phyloP scores from a whole-genome alignment of 2,888 invertebrate genomes.

The Drosophila anomelani region DNA sequence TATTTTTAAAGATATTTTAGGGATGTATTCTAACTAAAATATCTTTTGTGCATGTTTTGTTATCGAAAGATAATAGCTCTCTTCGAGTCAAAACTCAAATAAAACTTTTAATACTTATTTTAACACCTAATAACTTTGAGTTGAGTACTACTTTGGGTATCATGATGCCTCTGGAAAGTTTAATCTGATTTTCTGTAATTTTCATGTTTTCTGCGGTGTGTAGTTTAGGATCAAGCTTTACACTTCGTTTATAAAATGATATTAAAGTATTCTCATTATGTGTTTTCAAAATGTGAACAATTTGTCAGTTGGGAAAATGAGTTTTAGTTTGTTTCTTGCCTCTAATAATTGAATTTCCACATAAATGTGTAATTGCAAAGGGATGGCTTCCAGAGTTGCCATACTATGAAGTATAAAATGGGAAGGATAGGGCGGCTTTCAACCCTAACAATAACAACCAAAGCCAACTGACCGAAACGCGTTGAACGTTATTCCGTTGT shows the following conservation, averaged over 20 bases:
- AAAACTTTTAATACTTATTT: neutral
- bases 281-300: neutral
- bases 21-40: neutral
- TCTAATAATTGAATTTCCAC: neutral
- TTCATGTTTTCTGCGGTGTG: too few species aligned
- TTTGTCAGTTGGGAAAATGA: neutral
- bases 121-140: neutral
- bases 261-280: neutral
- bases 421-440: neutral
- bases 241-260: neutral
- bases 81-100: conserved; percentile 4
- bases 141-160: neutral
- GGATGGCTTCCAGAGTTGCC: conserved; percentile 14
- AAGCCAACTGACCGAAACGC: conserved; percentile 9
- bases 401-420: conserved; percentile 3
- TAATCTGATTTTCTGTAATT: neutral
- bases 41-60: neutral
- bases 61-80: neutral
- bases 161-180: neutral
- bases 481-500: conserved; percentile 11
- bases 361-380: conserved; percentile 4
- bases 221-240: neutral
- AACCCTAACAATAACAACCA: conserved; percentile 11
- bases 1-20: neutral
- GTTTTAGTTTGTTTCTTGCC: neutral